These are phyloP conservation scores for Paracyprichromis sp. DNA, from an alignment of 2,113 vertebrate species.

Conservation along the genomic window DNA sequence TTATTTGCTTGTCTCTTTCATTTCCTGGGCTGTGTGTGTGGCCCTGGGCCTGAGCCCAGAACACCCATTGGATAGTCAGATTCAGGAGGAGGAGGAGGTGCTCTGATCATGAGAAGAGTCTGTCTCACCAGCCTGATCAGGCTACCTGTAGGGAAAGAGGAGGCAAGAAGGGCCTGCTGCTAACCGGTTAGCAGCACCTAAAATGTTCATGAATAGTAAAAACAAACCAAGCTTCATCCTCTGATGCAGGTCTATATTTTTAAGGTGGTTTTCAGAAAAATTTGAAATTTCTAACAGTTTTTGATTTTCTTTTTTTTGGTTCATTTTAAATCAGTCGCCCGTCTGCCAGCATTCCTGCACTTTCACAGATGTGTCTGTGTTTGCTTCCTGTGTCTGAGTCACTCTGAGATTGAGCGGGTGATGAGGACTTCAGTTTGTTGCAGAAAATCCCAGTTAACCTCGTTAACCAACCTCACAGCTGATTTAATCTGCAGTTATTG, in stretches of 20 bases:
- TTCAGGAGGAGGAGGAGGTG: background rate
- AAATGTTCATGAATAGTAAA: background rate
- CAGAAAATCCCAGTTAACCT: background rate
- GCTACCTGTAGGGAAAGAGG: background rate
- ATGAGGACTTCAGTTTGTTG: background rate
- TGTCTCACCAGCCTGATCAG: background rate
- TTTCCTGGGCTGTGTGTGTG: background rate
- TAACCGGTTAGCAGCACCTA: background rate
- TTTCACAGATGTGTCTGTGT: background rate
- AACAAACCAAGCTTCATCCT: background rate
- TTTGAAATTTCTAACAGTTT: background rate
- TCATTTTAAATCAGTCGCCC: background rate
- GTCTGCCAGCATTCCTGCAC: background rate
- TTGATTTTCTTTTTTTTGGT: background rate
- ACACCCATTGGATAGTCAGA: background rate
- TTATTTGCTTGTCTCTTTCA: background rate
- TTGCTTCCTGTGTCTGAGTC: background rate
- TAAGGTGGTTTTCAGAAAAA: background rate
- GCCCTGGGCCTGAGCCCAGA: background rate
- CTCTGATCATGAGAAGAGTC: background rate
- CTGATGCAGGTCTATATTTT: background rate
- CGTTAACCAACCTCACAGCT: background rate
- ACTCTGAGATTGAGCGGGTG: background rate
- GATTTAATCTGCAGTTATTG: background rate
- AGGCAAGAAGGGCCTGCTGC: background rate